These are phyloP conservation scores for Lycocerus yunnanus DNA, from an alignment of 2,888 invertebrate genomes.

Conservation along the genomic window DNA sequence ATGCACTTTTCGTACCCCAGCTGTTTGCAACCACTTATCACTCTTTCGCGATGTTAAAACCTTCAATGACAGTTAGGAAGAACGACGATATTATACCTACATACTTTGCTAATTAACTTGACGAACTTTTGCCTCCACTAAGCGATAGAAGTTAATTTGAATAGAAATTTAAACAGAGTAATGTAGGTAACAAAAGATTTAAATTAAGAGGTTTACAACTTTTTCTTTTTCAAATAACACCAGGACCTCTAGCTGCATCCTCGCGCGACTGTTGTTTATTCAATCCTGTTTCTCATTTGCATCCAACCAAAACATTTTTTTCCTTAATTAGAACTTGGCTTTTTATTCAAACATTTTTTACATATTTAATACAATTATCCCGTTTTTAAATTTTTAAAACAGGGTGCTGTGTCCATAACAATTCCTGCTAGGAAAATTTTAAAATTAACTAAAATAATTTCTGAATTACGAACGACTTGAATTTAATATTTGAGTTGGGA, in stretches of 20 bases:
- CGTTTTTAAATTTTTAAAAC: neutral
- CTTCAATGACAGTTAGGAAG: neutral
- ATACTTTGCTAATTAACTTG: neutral
- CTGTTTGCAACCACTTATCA: neutral
- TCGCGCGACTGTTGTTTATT: neutral
- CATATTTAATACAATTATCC: neutral
- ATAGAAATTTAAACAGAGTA: neutral
- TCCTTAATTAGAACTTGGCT: neutral
- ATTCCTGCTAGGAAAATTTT: neutral
- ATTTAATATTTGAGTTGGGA: neutral
- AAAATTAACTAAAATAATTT: neutral
- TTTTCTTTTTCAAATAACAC: neutral
- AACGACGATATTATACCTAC: neutral
- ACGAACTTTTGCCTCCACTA: neutral
- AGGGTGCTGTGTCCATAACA: neutral
- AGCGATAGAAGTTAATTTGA: neutral
- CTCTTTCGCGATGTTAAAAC: neutral
- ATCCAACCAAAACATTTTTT: neutral
- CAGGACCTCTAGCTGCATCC: neutral
- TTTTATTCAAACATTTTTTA: neutral
- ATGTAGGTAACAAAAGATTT: neutral
- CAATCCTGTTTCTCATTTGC: neutral
- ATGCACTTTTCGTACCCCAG: neutral
- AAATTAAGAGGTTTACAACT: neutral
- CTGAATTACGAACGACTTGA: neutral